Base-by-base conservation (phyloP, 2,888 invertebrate genomes). In the Pollenia angustigena region DNA sequence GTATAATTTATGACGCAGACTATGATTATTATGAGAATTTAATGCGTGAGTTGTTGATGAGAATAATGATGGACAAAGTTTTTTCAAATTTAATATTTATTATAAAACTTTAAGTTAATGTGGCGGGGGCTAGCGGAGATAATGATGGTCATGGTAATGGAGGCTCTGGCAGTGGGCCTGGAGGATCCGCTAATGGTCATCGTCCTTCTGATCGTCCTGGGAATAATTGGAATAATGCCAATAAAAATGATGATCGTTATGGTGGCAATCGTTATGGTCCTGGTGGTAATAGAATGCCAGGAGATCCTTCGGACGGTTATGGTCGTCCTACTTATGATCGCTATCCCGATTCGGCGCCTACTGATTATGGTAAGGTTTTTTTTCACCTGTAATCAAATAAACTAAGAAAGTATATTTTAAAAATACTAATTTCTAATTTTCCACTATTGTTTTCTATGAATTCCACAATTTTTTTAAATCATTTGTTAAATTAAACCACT, bases 11-110 rank as follows among this genome's bases (percentile, higher is more conserved):
- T 92, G 98, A 98, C 92, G 97, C 97, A 2, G 97, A 97, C 93
- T 98, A 97, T 93, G 98, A 98, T 94, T 98, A 98, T 93, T 98
- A 98, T 91, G 98, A 98, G 94, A 97, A 97, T 94, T 94, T 98
- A 74, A 97, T 97, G 97, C 96, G 98, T 97, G 94, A 96, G 97
- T 95, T 6, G 0, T 32, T 88, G 69, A 87, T 50, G 78, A 64
- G 52, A 23, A 7, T 44, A 23, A 68, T 44, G 44, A 4, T 54
- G 32, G 12, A 52, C 14, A 32, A 32, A 32, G n/a, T 50, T 50
- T 23, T 12, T 44, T 14, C 6, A 52, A 50, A 18, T 58, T 40
- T 23, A 18, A 32, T 32, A 6, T 32, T 6, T 32, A 32, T 6
- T 32, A 6, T 32, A 32, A 32, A 32, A 32, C 32, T 83, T 86